phyloP scores from a whole-genome alignment of 35 echinoderm and acorn worm species.

The Diadema setosum region DNA sequence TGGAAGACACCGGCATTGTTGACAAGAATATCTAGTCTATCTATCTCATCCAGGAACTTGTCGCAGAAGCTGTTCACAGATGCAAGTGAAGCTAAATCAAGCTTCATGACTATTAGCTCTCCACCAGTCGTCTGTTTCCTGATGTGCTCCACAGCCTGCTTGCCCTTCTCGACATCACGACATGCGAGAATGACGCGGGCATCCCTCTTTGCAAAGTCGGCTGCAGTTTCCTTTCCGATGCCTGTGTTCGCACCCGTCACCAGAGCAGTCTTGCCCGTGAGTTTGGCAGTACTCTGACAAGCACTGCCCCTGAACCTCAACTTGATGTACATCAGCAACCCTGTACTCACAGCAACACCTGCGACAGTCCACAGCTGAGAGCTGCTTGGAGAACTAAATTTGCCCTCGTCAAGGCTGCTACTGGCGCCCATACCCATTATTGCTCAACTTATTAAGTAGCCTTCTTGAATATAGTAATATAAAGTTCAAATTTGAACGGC shows the following conservation, averaged over 20 bases:
- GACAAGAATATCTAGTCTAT: conserved; percentile 69
- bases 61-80: conserved; percentile 81
- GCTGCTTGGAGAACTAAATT: no score
- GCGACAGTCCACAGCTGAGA: no score
- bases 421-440: no score
- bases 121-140: background rate
- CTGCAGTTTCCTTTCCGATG: conserved; percentile 83
- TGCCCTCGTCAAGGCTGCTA: no score
- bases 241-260: conserved; percentile 89
- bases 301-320: conserved; percentile 51
- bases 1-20: conserved; percentile 92
- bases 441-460: no score
- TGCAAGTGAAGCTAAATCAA: conserved; percentile 75
- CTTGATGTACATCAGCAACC: conserved; percentile 44
- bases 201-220: conserved; percentile 60
- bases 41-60: conserved; percentile 57
- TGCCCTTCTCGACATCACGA: conserved; percentile 55
- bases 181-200: conserved; percentile 94
- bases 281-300: conserved; percentile 41
- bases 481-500: no score
- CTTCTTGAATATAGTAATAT: no score
- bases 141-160: conserved; percentile 67
- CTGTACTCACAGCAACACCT: conserved; percentile 48
- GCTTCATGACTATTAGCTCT: conserved; percentile 66
- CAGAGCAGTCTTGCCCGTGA: conserved; percentile 84